Base-by-base conservation (phyloP, 2,113 vertebrate genomes). In the Calonectris borealis region DNA sequence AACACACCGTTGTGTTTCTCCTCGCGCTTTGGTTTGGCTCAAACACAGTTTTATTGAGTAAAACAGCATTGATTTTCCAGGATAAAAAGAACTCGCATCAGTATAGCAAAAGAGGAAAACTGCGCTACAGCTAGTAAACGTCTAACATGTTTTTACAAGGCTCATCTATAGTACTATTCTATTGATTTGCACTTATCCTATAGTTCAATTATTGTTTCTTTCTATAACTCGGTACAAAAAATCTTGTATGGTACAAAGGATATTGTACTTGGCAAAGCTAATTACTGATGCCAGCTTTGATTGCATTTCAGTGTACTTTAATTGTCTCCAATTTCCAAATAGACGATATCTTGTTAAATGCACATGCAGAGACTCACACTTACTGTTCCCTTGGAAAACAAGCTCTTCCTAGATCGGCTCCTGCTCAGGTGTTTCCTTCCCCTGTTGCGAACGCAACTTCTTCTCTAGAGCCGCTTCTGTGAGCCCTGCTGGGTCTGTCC, bases 351-450 rank as follows among this genome's bases (percentile, higher is more conserved):
- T 21, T 14, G 24, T 73, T 83, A 94, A 83, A 89, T 4, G 36
- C 57, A 62, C 20, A 32, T 52, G 64, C 38, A 85, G 58, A 94
- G 52, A 22, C 58, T 80, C 49, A 17, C 57, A 91, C 96, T 97
- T 79, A 98, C 97, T 85, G 9, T 83, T 95, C 79, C 61, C 25
- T 86, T 16, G 19, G 85, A 77, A 55, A 86, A 84, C 36, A 11
- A 46, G 27, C 4, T 13, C 58, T 62, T 81, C 76, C 55, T 26
- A 14, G 64, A 32, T 34, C 42, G 1, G 79, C 76, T 93, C 20
- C 88, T 86, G 78, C 85, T 70, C 65, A n/a, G 82, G n/a, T 60
- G 79, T 62, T 36, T 80, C 54, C 71, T 96, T 60, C 49, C 38
- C 69, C 72, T 60, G 61, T 15, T 76, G 79, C 26, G 3, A 66